These are phyloP conservation scores for Uropsilus gracilis DNA, from an alignment of 2,113 vertebrate genomes.

Conservation along the genomic window DNA sequence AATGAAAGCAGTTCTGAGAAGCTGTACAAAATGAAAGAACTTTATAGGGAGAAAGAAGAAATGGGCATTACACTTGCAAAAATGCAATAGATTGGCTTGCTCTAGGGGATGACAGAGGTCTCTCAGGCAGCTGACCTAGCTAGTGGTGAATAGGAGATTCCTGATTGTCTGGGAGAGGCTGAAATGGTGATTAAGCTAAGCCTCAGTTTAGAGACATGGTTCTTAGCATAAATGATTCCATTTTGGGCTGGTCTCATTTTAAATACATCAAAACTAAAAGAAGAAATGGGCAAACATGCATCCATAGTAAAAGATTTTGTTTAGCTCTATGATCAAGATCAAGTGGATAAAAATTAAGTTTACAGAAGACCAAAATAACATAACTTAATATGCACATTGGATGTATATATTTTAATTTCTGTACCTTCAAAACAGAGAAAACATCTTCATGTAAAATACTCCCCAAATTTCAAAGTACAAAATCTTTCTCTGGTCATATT, in stretches of 20 bases:
- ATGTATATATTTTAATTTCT: background rate
- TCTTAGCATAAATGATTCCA: background rate
- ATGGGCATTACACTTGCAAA: background rate
- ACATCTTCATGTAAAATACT: background rate
- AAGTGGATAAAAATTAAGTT: slow-evolving; percentile 19
- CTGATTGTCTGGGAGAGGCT: background rate
- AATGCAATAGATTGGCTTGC: background rate
- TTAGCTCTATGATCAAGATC: background rate
- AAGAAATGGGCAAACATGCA: background rate
- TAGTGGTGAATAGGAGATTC: background rate
- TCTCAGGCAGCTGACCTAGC: no score
- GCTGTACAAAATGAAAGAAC: background rate
- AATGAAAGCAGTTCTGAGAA: background rate
- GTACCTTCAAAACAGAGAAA: background rate
- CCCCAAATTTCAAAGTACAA: slow-evolving; percentile 4
- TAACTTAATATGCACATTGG: background rate
- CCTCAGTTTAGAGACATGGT: background rate
- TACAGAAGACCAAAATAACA: background rate
- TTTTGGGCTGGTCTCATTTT: background rate
- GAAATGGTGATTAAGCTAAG: background rate
- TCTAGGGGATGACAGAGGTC: background rate
- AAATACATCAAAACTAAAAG: background rate
- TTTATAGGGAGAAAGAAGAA: background rate
- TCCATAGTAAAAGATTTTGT: background rate
- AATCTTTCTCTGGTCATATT: background rate